Conservation (phyloP, 2,113 vertebrate species). For the human (Homo sapiens) region DNA sequence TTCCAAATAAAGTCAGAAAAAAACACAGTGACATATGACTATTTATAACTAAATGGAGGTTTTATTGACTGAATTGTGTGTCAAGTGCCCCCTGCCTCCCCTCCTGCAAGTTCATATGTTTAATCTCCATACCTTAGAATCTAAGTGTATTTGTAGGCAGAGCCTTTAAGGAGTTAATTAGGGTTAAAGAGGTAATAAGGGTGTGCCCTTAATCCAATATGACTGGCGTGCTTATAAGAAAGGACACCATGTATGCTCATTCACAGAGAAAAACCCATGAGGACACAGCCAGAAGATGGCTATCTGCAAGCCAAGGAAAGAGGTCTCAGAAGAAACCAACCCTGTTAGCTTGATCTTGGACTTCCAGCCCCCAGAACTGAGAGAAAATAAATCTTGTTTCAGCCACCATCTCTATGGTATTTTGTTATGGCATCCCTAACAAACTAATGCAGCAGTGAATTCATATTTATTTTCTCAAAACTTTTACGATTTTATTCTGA, state of each 20-base stretch:
- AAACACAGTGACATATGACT: background rate
- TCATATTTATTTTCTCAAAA: background rate
- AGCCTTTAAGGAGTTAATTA: background rate
- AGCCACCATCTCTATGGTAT: background rate
- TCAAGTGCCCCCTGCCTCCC: too few species aligned
- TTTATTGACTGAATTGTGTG: background rate
- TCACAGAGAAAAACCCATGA: background rate
- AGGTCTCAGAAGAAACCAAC: background rate
- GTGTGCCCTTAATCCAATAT: background rate
- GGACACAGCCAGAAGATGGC: background rate
- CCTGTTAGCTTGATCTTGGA: background rate
- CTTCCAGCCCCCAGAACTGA: background rate
- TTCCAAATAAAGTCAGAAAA: background rate
- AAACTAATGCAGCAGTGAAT: background rate
- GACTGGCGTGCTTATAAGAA: background rate
- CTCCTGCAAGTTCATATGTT: background rate
- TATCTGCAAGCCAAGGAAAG: background rate
- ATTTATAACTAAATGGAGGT: background rate
- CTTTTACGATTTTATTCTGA: background rate
- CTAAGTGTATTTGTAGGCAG: background rate
- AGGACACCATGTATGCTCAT: background rate
- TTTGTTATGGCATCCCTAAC: background rate
- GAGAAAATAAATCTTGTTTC: background rate
- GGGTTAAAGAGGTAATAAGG: background rate
- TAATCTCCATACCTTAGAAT: background rate